Conservation (phyloP, 2,113 vertebrate species). For the Sylvia atricapilla region DNA sequence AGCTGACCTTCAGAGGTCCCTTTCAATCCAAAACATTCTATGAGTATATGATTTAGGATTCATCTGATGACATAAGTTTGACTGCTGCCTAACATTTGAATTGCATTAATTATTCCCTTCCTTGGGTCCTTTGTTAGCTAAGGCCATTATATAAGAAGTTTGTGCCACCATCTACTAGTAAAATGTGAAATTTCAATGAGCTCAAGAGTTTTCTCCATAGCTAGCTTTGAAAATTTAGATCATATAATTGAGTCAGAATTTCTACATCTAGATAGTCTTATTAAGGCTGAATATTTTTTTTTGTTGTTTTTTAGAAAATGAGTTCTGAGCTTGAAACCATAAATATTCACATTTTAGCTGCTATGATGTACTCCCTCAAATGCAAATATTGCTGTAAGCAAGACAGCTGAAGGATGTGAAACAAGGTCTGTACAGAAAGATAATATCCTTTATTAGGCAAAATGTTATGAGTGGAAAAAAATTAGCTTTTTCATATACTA, state of each 20-base stretch:
- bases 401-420: neutral
- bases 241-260: neutral
- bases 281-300: neutral
- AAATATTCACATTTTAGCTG: neutral
- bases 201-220: neutral
- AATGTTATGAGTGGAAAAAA: neutral
- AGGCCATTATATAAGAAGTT: neutral
- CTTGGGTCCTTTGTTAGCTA: neutral
- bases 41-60: neutral
- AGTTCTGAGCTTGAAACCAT: neutral
- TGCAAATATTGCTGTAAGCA: neutral
- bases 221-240: neutral
- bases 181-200: neutral
- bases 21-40: neutral
- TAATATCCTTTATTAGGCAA: neutral
- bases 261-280: neutral
- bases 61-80: neutral
- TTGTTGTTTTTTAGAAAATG: neutral
- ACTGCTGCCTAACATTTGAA: neutral
- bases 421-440: neutral
- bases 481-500: rapidly evolving
- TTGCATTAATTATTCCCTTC: neutral
- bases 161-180: neutral
- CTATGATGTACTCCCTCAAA: neutral
- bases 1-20: neutral